phyloP scores from a whole-genome alignment of 1,140 invertebrate genomes.

The Dendrolimus punctatus region DNA sequence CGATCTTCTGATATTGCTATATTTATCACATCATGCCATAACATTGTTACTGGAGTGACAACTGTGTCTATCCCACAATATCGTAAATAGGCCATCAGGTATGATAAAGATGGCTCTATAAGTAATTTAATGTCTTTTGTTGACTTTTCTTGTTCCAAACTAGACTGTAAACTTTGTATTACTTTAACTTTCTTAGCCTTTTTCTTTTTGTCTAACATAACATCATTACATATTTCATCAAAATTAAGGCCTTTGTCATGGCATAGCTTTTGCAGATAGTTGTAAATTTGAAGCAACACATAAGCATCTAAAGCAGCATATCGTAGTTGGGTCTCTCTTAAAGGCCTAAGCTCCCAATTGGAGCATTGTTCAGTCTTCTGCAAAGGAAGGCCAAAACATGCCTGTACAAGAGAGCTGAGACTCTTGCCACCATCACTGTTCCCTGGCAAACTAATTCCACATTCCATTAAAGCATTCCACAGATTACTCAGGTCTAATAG shows the following conservation, averaged over 20 bases:
- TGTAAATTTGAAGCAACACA: constrained; percentile 84
- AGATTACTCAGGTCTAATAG: constrained; percentile 48
- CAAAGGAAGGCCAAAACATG: constrained; percentile 80
- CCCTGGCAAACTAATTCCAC: constrained; percentile 38
- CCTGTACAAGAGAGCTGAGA: constrained; percentile 80
- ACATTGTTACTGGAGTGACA: constrained; percentile 29
- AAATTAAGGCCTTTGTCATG: constrained; percentile 73
- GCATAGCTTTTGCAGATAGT: constrained; percentile 72
- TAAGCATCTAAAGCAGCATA: constrained; percentile 90
- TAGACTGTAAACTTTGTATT: constrained; percentile 24
- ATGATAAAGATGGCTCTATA: constrained; percentile 36
- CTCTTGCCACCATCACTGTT: constrained; percentile 46
- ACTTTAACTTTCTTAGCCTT: constrained; percentile 61
- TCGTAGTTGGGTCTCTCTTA: constrained; percentile 80
- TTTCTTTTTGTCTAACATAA: constrained; percentile 64
- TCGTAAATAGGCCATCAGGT: constrained; percentile 43
- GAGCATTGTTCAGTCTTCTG: constrained; percentile 90
- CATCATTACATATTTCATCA: constrained; percentile 73
- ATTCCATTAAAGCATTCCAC: constrained; percentile 49
- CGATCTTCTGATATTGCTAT: constrained; percentile 47
- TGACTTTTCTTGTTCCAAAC: constrained; percentile 24
- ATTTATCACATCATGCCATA: constrained; percentile 56
- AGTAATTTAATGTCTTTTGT: constrained; percentile 43
- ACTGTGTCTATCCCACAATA: constrained; percentile 55
- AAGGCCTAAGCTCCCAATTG: constrained; percentile 88